Evolutionary conservation across 2,113 vertebrate species (phyloP).

Genomic region (Oreochromis tanganicae): DNA sequence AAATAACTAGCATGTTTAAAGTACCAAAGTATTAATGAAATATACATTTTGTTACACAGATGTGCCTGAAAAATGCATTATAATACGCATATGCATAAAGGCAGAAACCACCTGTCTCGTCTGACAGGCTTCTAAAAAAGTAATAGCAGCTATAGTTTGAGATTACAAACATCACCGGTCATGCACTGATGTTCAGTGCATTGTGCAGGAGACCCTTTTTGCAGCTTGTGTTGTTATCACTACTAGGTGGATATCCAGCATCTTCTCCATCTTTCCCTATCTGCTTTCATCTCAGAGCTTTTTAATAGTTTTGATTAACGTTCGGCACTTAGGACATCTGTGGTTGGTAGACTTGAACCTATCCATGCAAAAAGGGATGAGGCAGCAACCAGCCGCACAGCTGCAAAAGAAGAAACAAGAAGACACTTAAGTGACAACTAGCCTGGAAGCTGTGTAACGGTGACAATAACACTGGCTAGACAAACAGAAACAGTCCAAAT

Average conservation of each 20-base stretch:
- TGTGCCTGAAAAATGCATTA: background rate
- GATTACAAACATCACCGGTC: background rate
- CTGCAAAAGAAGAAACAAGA: constrained; percentile 21
- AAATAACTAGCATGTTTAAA: background rate
- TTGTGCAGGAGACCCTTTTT: background rate
- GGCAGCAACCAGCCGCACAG: constrained; percentile 66
- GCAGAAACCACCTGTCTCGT: background rate
- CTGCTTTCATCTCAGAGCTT: constrained; percentile 42
- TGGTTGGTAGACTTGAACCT: constrained; percentile 54
- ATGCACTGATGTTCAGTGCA: background rate
- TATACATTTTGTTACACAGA: background rate
- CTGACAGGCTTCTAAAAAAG: background rate
- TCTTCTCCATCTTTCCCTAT: background rate
- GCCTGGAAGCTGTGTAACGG: background rate
- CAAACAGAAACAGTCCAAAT: constrained; percentile 11
- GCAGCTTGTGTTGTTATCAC: background rate
- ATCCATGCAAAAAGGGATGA: constrained; percentile 65
- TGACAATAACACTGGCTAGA: background rate
- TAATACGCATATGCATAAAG: background rate
- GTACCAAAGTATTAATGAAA: background rate
- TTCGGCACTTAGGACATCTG: constrained; percentile 65
- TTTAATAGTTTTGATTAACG: constrained; percentile 28
- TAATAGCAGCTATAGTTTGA: background rate
- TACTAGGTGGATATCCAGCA: background rate
- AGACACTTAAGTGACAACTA: background rate